phyloP scores from a whole-genome alignment of 2,797 vertebrate genomes.

The Myotis daubentonii region DNA sequence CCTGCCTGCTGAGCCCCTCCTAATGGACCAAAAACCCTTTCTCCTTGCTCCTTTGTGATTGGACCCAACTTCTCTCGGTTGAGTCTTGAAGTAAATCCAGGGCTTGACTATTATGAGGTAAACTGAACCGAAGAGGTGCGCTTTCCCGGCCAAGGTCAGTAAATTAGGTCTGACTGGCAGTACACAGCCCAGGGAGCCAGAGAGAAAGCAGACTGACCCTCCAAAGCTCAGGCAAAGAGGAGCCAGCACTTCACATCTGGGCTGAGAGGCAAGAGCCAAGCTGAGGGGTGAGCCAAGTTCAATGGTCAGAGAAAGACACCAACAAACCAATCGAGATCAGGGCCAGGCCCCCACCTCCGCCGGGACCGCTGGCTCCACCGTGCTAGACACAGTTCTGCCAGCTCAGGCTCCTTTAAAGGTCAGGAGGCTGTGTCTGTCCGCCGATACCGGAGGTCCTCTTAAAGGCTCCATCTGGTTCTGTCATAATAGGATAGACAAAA shows the following conservation, averaged over 20 bases:
- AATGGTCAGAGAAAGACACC: neutral
- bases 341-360: neutral
- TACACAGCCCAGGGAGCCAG: neutral
- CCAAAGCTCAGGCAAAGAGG: neutral
- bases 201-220: neutral
- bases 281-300: neutral
- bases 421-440: neutral
- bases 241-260: neutral
- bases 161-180: neutral
- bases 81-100: neutral
- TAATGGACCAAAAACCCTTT: fast-evolving
- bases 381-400: neutral
- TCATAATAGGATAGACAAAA: neutral
- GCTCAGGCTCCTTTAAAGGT: too few relatives aligned
- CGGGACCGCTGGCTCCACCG: neutral
- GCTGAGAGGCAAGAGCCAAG: neutral
- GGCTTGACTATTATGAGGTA: neutral
- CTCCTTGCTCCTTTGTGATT: neutral
- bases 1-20: neutral
- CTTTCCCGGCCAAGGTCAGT: neutral
- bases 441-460: neutral
- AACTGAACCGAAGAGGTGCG: neutral
- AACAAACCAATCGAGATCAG: neutral
- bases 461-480: neutral
- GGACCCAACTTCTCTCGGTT: neutral